Conservation (phyloP, 2,113 vertebrate genomes). For the Noctilio leporinus region DNA sequence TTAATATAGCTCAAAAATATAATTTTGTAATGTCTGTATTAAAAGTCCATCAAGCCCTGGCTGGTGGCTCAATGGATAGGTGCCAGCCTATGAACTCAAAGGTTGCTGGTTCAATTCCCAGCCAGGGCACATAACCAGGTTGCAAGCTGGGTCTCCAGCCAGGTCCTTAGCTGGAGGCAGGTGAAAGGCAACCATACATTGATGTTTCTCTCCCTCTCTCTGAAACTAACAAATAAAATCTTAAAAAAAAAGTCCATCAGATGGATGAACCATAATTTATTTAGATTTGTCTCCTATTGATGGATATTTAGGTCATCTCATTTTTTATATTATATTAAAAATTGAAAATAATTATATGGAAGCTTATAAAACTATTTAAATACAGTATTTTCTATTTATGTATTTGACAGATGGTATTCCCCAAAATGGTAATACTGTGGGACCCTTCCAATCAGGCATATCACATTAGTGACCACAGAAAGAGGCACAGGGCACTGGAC, state of each 20-base stretch:
- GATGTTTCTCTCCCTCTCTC: too few species aligned
- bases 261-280: background rate
- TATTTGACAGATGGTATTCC: slow-evolving; percentile 15
- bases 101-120: too few species aligned
- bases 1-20: slow-evolving; percentile 21
- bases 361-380: slow-evolving; percentile 17
- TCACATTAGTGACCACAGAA: background rate
- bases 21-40: background rate
- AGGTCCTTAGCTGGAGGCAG: too few species aligned
- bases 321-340: slow-evolving; percentile 16
- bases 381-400: background rate
- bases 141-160: too few species aligned
- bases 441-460: background rate
- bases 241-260: background rate
- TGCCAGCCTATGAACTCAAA: too few species aligned
- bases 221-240: too few species aligned
- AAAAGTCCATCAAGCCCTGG: background rate
- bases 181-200: too few species aligned
- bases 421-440: background rate
- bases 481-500: background rate
- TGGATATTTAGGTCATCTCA: background rate
- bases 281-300: background rate
- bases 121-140: too few species aligned
- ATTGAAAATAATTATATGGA: slow-evolving; percentile 10
- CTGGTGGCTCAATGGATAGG: too few species aligned